Percentiles rank a stretch among this genome's conserved stretches.
Evolutionary conservation across 2,888 invertebrate genomes (phyloP).

Genomic region (Syrphus vitripennis): DNA sequence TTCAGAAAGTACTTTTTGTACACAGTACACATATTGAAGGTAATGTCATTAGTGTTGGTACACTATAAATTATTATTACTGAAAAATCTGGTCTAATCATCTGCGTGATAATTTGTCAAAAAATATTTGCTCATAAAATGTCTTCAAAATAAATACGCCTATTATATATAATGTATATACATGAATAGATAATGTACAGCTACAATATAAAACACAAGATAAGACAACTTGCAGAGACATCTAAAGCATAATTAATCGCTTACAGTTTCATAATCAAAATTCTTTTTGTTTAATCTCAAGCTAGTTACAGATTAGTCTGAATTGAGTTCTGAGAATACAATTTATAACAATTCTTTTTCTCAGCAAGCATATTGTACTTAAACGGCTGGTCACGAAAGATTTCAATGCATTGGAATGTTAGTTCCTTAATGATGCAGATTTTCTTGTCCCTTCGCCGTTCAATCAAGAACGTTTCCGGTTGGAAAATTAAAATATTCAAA

Average conservation of each 20-base stretch:
- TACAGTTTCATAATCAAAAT: neutral
- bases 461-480: conserved; percentile 6
- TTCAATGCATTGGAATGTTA: neutral
- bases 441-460: conserved; percentile 23
- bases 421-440: neutral
- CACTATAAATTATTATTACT: too few species aligned
- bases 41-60: too few species aligned
- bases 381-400: conserved; percentile 75
- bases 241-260: neutral
- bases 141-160: too few species aligned
- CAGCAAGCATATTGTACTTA: conserved; percentile 82
- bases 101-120: too few species aligned
- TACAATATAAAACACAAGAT: too few species aligned
- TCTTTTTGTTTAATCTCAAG: neutral
- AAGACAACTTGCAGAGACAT: neutral
- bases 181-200: too few species aligned
- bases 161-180: too few species aligned
- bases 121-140: too few species aligned
- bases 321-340: conserved; percentile 78
- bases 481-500: neutral
- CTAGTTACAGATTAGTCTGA: neutral
- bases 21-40: too few species aligned
- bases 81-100: too few species aligned
- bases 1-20: too few species aligned
- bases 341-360: conserved; percentile 59